Evolutionary conservation across 2,113 vertebrate species (phyloP).

Genomic region (Corythaixoides concolor): DNA sequence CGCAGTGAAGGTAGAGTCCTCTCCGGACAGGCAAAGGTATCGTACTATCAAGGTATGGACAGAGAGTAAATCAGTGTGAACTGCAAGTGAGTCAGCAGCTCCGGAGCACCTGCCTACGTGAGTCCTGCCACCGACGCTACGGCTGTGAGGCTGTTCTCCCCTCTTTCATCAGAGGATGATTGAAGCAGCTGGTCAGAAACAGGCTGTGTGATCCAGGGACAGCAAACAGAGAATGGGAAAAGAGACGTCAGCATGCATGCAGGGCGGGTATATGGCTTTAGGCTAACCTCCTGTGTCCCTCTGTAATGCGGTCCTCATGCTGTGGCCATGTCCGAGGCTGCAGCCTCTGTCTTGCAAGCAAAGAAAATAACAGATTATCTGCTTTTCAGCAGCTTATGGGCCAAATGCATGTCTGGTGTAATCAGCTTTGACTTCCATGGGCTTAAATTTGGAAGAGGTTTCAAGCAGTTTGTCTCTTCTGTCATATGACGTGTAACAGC

Average conservation of each 20-base stretch:
- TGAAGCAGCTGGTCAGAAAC: background rate
- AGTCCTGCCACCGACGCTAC: background rate
- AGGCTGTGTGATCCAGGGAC: background rate
- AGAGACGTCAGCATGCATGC: rapidly evolving
- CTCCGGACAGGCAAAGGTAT: background rate
- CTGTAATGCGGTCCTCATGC: background rate
- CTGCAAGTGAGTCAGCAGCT: rapidly evolving
- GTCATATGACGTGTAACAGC: background rate
- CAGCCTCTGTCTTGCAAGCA: background rate
- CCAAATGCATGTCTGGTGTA: background rate
- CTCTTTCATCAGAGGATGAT: background rate
- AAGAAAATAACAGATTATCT: background rate
- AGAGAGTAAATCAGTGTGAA: background rate
- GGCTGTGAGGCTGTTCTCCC: background rate
- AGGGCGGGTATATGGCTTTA: background rate
- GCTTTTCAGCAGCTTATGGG: background rate
- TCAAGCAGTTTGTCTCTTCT: background rate
- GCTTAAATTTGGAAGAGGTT: background rate
- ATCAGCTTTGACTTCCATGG: background rate
- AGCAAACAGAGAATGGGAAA: background rate
- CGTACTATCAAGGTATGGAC: background rate
- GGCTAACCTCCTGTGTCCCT: background rate
- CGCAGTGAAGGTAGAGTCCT: background rate
- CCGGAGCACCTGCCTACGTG: background rate
- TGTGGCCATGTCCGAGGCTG: background rate